These are phyloP conservation scores for Orchestes rusci DNA, from an alignment of 2,888 invertebrate genomes.

Conservation along the genomic window DNA sequence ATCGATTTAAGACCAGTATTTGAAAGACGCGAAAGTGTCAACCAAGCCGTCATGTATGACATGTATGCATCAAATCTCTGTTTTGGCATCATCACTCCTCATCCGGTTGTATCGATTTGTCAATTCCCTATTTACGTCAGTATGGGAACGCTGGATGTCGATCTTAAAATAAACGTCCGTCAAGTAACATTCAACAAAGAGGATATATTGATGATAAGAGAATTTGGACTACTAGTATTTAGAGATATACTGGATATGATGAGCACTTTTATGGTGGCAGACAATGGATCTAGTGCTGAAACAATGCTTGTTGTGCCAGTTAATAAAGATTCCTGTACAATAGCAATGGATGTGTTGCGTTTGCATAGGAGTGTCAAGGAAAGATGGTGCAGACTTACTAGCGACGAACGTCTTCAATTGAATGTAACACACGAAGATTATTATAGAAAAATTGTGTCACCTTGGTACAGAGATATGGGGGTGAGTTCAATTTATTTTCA, in stretches of 20 bases:
- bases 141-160: constrained; percentile 50
- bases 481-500: constrained; percentile 33
- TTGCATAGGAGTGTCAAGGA: constrained; percentile 44
- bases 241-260: constrained; percentile 58
- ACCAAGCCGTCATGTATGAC: constrained; percentile 50
- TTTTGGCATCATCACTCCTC: constrained; percentile 58
- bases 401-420: constrained; percentile 47
- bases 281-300: constrained; percentile 46
- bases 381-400: constrained; percentile 41
- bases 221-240: constrained; percentile 72
- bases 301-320: constrained; percentile 45
- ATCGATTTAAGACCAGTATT: constrained; percentile 53
- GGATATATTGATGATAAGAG: constrained; percentile 49
- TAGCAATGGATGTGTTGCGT: constrained; percentile 57
- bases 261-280: constrained; percentile 49
- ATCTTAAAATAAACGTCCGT: constrained; percentile 48
- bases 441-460: constrained; percentile 69
- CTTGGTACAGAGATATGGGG: constrained; percentile 66
- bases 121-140: constrained; percentile 69
- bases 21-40: constrained; percentile 42
- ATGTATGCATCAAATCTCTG: constrained; percentile 47
- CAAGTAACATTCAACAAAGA: constrained; percentile 43
- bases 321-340: constrained; percentile 37
- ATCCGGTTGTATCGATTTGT: constrained; percentile 54
- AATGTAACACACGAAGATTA: constrained; percentile 55